These are phyloP conservation scores for Eulacestoma nigropectus DNA, from an alignment of 2,113 vertebrate genomes.

Conservation along the genomic window DNA sequence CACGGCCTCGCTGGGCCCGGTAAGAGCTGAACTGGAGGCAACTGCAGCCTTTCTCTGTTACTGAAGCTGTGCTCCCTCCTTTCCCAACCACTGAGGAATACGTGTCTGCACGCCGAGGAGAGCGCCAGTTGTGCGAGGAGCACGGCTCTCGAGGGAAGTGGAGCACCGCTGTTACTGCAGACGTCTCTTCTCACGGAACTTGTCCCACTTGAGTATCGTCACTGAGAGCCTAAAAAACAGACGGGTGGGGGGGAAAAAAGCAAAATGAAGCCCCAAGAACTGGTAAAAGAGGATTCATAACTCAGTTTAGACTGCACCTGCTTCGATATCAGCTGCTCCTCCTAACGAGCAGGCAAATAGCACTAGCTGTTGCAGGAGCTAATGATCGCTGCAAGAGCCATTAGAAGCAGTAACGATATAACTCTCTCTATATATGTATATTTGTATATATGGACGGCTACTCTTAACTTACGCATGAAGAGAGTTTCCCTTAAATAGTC, in stretches of 20 bases:
- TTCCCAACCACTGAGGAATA: no score
- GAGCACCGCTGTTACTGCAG: no score
- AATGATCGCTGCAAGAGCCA: background rate
- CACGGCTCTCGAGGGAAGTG: no score
- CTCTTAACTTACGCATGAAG: background rate
- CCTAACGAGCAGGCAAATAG: background rate
- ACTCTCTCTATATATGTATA: background rate
- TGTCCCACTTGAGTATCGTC: background rate
- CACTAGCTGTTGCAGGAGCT: background rate
- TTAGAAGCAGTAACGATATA: background rate
- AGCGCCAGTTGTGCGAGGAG: background rate
- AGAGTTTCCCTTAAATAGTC: background rate
- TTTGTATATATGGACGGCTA: background rate
- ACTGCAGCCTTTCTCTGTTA: background rate
- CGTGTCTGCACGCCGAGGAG: background rate
- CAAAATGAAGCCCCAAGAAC: background rate
- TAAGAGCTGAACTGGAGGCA: background rate
- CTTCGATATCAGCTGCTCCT: background rate
- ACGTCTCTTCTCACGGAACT: background rate
- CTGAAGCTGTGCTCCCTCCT: background rate
- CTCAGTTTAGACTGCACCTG: background rate
- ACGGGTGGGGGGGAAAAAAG: background rate
- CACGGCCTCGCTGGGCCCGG: background rate
- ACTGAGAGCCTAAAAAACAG: background rate
- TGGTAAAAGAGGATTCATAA: background rate